These are phyloP conservation scores for Orchesellides sinensis DNA, from an alignment of 2,888 invertebrate genomes.

Conservation along the genomic window DNA sequence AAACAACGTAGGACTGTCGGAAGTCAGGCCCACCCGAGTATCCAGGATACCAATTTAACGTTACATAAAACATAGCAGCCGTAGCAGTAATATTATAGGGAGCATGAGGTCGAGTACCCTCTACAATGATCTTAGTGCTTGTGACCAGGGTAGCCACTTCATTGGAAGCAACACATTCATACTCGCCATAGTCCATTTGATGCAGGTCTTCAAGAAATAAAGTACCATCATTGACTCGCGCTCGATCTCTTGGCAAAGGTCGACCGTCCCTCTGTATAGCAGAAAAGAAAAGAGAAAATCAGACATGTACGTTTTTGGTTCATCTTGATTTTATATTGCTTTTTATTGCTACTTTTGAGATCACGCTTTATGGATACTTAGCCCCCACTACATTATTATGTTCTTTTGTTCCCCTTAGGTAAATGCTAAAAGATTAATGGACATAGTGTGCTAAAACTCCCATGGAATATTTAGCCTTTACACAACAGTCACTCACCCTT, in stretches of 20 bases:
- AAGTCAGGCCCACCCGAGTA: constrained; percentile 96
- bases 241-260: constrained; percentile 88
- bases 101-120: constrained; percentile 97
- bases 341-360: neutral
- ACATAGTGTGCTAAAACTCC: neutral
- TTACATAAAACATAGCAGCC: constrained; percentile 93
- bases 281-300: constrained; percentile 13
- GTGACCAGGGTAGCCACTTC: constrained; percentile 97
- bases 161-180: constrained; percentile 96
- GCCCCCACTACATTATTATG: neutral
- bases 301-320: neutral
- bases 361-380: neutral
- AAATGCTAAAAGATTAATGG: constrained; percentile 29
- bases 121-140: constrained; percentile 91
- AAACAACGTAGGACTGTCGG: constrained; percentile 96
- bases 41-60: constrained; percentile 93
- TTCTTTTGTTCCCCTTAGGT: constrained; percentile 4
- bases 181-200: constrained; percentile 93
- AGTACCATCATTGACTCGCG: constrained; percentile 89
- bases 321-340: constrained; percentile 1
- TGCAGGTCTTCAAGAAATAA: constrained; percentile 89
- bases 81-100: constrained; percentile 96
- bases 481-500: constrained; percentile 79
- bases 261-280: constrained; percentile 85
- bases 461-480: constrained; percentile 1